phyloP scores from a whole-genome alignment of 2,888 invertebrate species.

The Tachina fera region DNA sequence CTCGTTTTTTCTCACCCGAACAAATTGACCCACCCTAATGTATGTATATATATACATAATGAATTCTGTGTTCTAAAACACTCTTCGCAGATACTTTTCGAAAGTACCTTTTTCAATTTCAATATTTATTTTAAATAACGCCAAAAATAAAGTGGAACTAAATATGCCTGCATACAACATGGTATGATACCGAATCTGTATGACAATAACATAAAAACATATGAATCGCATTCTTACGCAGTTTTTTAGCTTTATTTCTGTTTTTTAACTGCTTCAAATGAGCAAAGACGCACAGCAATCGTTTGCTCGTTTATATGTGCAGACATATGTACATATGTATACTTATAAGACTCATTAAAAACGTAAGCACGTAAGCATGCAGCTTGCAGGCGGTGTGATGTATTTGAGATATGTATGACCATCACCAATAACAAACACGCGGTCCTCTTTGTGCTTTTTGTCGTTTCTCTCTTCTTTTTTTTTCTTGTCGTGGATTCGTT shows the following conservation, averaged over 20 bases:
- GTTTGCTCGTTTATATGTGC: background rate
- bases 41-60: too few relatives aligned
- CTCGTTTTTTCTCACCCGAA: too few relatives aligned
- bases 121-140: background rate
- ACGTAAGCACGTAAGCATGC: slow-evolving; percentile 64
- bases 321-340: too few relatives aligned
- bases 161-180: slow-evolving; percentile 9
- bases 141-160: background rate
- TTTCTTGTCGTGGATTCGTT: background rate
- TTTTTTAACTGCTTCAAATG: slow-evolving; percentile 23
- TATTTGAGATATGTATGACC: slow-evolving; percentile 75
- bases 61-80: too few relatives aligned
- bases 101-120: background rate
- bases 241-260: slow-evolving; percentile 19
- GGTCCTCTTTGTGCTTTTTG: slow-evolving; percentile 67
- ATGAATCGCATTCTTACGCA: slow-evolving; percentile 25
- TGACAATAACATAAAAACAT: slow-evolving; percentile 41
- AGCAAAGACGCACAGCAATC: slow-evolving; percentile 33
- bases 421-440: slow-evolving; percentile 75
- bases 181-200: slow-evolving; percentile 29
- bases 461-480: background rate
- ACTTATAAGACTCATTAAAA: slow-evolving; percentile 53
- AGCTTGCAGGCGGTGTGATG: slow-evolving; percentile 67
- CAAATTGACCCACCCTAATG: too few relatives aligned
- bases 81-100: too few relatives aligned